Evolutionary conservation across 1,140 invertebrate genomes (phyloP), one percentile per base, ranked within the genome.

Genomic region (Pteromalus puparum): DNA sequence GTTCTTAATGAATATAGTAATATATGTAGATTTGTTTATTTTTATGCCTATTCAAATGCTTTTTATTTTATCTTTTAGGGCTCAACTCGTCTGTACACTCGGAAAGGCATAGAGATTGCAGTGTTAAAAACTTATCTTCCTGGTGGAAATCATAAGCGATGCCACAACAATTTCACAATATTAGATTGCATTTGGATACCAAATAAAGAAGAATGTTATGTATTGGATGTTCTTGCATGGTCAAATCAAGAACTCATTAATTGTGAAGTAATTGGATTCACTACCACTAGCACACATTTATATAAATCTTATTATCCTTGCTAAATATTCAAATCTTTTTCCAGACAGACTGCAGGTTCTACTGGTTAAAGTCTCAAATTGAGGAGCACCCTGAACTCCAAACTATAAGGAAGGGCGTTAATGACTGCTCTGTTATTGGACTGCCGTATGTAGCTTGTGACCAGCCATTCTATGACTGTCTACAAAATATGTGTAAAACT

Each of bases 221-320:
- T 97, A 2, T 90, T 98, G 73, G 98, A 99, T 91, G 93, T 97
- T 7, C 93, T 99, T 67, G 95, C 95, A 68, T 99, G 97, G 97
- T 97, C 96, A 86, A 95, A 95, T 86, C 95, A 96, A 86, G 93
- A 95, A 21, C 93, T 98, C 80, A 93, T 95, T 82, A 95, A 98
- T 87, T 97, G 96, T 93, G 97, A 98, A 90, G 97, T 97, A 94
- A 94, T 90, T 81, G 80, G 78, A 73, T 46, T 85, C 72, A 70
- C 38, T 83, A 78, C 21, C 34, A 48, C 65, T 75, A 18, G 48
- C 18, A 18, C 73, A 30, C 67, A 30, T 28, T 48, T 81, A 1
- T 81, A 21, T 21, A 21, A 18, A 53, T 70, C 53, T 65, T 78
- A 26, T 2, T 28, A 26, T 28, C 46, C 61, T 67, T n/a, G 5